These are phyloP conservation scores for Pollachius pollachius DNA, from an alignment of 2,113 vertebrate genomes.

Conservation along the genomic window DNA sequence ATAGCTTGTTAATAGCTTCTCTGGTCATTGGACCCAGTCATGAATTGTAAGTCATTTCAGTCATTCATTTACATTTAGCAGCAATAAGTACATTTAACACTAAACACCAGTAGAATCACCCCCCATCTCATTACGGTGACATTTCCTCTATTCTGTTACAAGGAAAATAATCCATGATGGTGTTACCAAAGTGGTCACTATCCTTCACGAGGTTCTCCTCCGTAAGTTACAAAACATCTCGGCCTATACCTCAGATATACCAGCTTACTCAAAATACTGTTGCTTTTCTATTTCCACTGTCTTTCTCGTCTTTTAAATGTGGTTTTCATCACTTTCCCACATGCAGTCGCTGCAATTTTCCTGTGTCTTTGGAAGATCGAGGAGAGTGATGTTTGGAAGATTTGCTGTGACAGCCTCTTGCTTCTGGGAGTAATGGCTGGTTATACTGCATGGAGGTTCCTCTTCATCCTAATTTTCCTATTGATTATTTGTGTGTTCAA, in stretches of 20 bases:
- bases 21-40: conserved; percentile 27
- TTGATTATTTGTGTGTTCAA: neutral
- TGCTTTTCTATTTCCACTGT: neutral
- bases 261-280: too few relatives aligned
- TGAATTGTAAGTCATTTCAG: conserved; percentile 30
- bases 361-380: neutral
- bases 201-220: conserved; percentile 2
- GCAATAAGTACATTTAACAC: neutral
- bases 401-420: neutral
- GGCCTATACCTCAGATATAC: too few relatives aligned
- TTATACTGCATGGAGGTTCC: conserved; percentile 14
- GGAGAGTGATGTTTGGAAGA: neutral
- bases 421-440: conserved; percentile 7
- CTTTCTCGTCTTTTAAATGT: neutral
- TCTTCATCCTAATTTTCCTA: neutral
- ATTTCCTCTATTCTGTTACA: neutral
- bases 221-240: conserved; percentile 26
- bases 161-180: conserved; percentile 13
- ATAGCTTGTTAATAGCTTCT: neutral
- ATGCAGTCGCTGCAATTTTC: conserved; percentile 31
- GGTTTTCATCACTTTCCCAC: conserved; percentile 1
- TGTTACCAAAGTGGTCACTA: neutral
- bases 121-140: neutral
- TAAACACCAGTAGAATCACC: neutral
- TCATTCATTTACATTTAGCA: too few relatives aligned